These are phyloP conservation scores for Leptura quadrifasciata DNA, from an alignment of 2,888 invertebrate species.

Conservation along the genomic window DNA sequence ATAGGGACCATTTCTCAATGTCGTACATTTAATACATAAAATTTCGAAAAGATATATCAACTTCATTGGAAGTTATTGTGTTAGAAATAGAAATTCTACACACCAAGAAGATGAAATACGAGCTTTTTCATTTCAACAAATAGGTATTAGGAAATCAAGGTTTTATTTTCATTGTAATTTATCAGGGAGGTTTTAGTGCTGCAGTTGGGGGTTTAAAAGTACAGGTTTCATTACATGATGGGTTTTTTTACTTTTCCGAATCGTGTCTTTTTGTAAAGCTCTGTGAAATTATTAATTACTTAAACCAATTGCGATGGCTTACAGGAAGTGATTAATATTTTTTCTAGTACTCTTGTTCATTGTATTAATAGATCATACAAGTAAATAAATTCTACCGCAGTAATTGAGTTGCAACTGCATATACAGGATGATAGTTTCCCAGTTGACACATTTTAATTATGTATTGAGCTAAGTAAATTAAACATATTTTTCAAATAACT, in stretches of 20 bases:
- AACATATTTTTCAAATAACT: no score
- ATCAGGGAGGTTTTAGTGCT: slow-evolving; percentile 15
- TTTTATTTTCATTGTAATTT: slow-evolving; percentile 24
- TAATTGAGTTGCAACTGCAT: no score
- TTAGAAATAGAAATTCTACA: slow-evolving; percentile 24
- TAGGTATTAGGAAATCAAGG: slow-evolving; percentile 16
- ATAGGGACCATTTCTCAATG: slow-evolving; percentile 26
- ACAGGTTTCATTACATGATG: neutral
- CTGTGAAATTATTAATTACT: neutral
- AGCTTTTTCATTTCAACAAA: slow-evolving; percentile 10
- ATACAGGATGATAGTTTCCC: no score
- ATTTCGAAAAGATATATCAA: slow-evolving; percentile 27
- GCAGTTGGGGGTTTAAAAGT: neutral
- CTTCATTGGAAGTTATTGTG: slow-evolving; percentile 26
- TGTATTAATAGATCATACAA: no score
- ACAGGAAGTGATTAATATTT: neutral
- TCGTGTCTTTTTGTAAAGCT: neutral
- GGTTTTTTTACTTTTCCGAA: neutral
- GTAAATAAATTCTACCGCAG: no score
- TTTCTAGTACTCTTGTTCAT: no score
- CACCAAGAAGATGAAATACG: slow-evolving; percentile 26
- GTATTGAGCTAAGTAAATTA: no score
- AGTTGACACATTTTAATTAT: no score
- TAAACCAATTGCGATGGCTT: neutral
- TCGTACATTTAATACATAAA: slow-evolving; percentile 22